These are phyloP conservation scores for Aphrophora alni DNA, from an alignment of 2,888 invertebrate species.

Conservation along the genomic window DNA sequence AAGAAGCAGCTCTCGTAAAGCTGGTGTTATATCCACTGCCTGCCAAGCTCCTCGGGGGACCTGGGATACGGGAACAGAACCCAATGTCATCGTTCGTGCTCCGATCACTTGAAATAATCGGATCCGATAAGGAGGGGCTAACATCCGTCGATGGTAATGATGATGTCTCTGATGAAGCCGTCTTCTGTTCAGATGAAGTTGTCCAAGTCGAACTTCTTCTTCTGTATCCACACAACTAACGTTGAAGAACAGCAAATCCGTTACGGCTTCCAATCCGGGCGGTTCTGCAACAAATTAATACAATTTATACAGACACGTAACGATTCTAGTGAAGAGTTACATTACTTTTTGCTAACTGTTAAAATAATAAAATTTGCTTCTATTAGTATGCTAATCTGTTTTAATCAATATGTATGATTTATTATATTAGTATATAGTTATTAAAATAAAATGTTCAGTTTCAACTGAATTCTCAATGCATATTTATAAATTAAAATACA, in stretches of 20 bases:
- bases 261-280: not conserved
- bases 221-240: slow-evolving; percentile 19
- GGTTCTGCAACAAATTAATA: not conserved
- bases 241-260: slow-evolving; percentile 33
- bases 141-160: slow-evolving; percentile 20
- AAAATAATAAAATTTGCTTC: too few species aligned
- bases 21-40: slow-evolving; percentile 32
- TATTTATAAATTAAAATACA: too few species aligned
- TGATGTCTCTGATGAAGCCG: slow-evolving; percentile 26
- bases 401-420: too few species aligned
- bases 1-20: slow-evolving; percentile 29
- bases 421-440: too few species aligned
- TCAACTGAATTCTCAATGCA: too few species aligned
- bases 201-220: slow-evolving; percentile 30
- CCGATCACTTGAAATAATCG: slow-evolving; percentile 27
- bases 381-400: too few species aligned
- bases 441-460: too few species aligned
- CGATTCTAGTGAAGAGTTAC: too few species aligned
- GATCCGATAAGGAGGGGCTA: slow-evolving; percentile 32
- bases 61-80: slow-evolving; percentile 30
- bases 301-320: too few species aligned
- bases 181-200: slow-evolving; percentile 32
- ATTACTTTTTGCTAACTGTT: too few species aligned
- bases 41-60: slow-evolving; percentile 24
- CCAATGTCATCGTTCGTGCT: slow-evolving; percentile 6